These are phyloP conservation scores for Limnephilus marmoratus DNA, from an alignment of 2,888 invertebrate genomes.

Conservation along the genomic window DNA sequence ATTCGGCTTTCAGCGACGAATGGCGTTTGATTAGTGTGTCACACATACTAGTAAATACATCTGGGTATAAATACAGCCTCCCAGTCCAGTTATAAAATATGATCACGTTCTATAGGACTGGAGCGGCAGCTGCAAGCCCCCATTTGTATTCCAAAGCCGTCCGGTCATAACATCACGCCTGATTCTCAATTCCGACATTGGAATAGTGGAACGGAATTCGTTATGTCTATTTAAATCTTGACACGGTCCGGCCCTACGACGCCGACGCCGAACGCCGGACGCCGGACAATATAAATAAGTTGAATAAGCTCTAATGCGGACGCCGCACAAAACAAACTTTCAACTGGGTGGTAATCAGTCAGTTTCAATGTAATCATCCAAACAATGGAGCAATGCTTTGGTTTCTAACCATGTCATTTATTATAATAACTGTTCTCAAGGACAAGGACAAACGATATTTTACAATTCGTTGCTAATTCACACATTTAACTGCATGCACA, in stretches of 20 bases:
- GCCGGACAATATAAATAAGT: too few relatives aligned
- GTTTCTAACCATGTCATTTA: neutral
- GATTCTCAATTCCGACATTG: conserved; percentile 63
- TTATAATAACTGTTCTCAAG: neutral
- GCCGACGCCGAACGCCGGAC: neutral
- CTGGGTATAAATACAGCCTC: neutral
- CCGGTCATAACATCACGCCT: conserved; percentile 63
- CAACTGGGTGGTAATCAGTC: neutral
- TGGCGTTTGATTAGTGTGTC: conserved; percentile 37
- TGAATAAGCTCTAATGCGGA: neutral
- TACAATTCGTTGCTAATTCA: too few relatives aligned
- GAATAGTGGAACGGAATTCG: conserved; percentile 59
- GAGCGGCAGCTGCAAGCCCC: conserved; percentile 41
- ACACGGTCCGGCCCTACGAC: conserved; percentile 28
- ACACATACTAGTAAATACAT: conserved; percentile 22
- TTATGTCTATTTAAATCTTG: conserved; percentile 64
- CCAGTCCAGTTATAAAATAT: conserved; percentile 55
- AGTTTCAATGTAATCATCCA: neutral
- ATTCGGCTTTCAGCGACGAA: conserved; percentile 10
- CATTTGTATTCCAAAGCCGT: conserved; percentile 62
- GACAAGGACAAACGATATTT: neutral
- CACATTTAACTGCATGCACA: neutral
- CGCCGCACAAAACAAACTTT: neutral
- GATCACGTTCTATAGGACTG: conserved; percentile 56
- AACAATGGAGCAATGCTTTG: neutral